A percentile compares a stretch with the other conserved stretches of the same genome.
phyloP scores from a whole-genome alignment of 1,140 invertebrate species.

The Pectinophora gossypiella region DNA sequence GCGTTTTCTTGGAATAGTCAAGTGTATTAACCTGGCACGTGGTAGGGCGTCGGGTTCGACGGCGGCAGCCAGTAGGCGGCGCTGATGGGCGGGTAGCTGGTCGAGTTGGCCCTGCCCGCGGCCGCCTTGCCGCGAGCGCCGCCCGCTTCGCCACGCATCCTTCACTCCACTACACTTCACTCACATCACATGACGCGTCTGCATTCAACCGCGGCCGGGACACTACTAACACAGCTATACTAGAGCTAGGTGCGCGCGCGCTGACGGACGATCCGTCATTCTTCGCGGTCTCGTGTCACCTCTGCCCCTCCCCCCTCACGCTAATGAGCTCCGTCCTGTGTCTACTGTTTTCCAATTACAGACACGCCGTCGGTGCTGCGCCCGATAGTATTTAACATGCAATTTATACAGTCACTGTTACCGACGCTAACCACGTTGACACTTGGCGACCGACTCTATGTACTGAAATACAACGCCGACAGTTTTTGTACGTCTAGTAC shows the following conservation, averaged over 20 bases:
- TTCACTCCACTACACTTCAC: conserved; percentile 37
- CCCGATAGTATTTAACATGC: not conserved
- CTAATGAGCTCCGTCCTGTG: conserved; percentile 57
- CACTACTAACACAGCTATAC: conserved; percentile 54
- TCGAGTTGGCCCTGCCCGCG: conserved; percentile 40
- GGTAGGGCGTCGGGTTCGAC: conserved; percentile 83
- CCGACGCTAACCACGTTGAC: not conserved
- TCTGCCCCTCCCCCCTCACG: conserved; percentile 20
- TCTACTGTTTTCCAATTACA: conserved; percentile 3
- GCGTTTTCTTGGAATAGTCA: conserved; percentile 20
- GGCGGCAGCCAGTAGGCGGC: conserved; percentile 87
- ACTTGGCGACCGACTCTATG: not conserved
- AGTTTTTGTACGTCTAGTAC: too few relatives aligned
- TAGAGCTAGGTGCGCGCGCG: conserved; percentile 59
- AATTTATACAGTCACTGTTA: too few relatives aligned
- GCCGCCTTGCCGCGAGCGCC: conserved; percentile 59
- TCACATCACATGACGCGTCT: conserved; percentile 57
- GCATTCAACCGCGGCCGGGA: conserved; percentile 56
- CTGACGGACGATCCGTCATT: conserved; percentile 61
- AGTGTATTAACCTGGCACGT: conserved; percentile 80
- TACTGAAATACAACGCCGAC: too few relatives aligned
- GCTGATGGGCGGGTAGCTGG: conserved; percentile 84
- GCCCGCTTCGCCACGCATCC: conserved; percentile 66
- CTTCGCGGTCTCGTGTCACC: conserved; percentile 56
- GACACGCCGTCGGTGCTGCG: not conserved